These are phyloP conservation scores for Pollenia amentaria DNA, from an alignment of 2,888 invertebrate species.

Conservation along the genomic window DNA sequence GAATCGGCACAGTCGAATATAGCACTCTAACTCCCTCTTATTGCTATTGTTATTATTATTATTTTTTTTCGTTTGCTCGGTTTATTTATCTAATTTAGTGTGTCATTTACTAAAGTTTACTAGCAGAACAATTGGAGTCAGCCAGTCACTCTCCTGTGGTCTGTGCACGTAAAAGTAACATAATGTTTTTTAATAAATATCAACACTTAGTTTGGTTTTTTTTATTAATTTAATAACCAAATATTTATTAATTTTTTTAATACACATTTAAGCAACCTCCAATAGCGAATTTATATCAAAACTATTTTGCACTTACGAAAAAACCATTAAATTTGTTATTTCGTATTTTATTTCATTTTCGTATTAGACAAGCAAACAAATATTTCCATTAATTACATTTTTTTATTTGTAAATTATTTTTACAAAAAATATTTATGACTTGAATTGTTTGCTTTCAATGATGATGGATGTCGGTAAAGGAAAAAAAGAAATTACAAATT, in stretches of 20 bases:
- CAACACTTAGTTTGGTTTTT: neutral
- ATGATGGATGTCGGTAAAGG: neutral
- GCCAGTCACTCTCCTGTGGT: neutral
- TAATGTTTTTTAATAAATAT: neutral
- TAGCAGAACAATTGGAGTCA: neutral
- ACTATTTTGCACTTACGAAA: no score
- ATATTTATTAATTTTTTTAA: neutral
- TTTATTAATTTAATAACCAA: neutral
- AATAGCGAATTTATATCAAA: neutral
- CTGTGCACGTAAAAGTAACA: neutral
- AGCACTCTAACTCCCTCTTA: no score
- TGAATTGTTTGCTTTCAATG: neutral
- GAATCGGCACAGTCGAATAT: no score
- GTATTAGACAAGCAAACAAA: no score
- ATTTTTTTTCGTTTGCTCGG: neutral
- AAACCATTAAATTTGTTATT: neutral
- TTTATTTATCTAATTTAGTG: slow-evolving; percentile 20
- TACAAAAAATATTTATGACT: neutral
- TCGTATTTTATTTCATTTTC: neutral
- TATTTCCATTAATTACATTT: neutral
- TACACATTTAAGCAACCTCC: neutral
- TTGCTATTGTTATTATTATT: no score
- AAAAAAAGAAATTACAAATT: neutral
- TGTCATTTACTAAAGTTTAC: slow-evolving; percentile 32
- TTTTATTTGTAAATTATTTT: slow-evolving; percentile 19